Conservation (phyloP, 2,113 vertebrate genomes). For the Budorcas taxicolor region DNA sequence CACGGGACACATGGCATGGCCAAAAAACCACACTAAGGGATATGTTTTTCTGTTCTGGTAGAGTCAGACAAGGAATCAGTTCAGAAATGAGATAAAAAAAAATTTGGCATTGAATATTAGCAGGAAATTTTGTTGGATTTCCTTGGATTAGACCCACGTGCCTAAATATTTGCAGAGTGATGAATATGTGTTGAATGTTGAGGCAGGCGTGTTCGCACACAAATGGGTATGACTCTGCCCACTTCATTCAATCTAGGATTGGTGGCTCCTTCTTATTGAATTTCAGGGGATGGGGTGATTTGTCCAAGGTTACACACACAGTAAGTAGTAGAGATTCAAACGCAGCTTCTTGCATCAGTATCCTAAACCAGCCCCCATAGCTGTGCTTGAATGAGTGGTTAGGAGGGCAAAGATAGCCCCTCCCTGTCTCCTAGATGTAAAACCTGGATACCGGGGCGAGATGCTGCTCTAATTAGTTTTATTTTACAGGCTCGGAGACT, state of each 20-base stretch:
- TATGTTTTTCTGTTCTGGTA: neutral
- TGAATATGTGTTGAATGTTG: neutral
- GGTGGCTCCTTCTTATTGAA: too few species aligned
- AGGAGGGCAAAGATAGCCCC: neutral
- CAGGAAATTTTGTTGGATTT: neutral
- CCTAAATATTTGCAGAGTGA: neutral
- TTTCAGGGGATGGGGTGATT: neutral
- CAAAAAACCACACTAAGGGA: neutral
- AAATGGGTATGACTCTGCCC: too few species aligned
- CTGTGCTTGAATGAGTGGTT: neutral
- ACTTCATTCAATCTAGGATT: neutral
- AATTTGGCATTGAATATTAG: neutral
- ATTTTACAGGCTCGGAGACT: slow-evolving; percentile 34
- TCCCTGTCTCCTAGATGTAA: neutral
- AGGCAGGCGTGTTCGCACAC: neutral
- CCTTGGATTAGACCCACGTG: accelerated
- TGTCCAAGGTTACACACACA: neutral
- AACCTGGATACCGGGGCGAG: neutral
- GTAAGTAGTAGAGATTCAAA: neutral
- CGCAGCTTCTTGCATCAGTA: neutral
- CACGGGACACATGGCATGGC: neutral
- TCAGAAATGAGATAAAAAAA: neutral
- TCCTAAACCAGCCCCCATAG: neutral
- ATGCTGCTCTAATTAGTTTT: slow-evolving; percentile 43
- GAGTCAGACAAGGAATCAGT: neutral